Conservation (phyloP, 2,888 invertebrate genomes). For the Malthinus seriepunctatus region DNA sequence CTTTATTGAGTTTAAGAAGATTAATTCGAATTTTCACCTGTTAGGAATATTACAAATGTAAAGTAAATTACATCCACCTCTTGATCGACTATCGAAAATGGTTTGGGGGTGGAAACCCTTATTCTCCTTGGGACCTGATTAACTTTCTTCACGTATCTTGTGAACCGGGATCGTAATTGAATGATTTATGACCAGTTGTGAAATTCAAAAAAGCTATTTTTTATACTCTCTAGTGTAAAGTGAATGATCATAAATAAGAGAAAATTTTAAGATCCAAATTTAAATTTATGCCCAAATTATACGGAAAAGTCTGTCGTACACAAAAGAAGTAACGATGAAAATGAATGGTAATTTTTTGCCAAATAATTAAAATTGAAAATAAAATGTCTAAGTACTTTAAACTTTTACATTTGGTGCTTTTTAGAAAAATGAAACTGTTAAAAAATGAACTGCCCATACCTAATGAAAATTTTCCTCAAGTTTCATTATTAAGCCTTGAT, state of each 20-base stretch:
- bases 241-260: conserved; percentile 6
- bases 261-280: conserved; percentile 6
- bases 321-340: neutral
- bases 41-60: too few species aligned
- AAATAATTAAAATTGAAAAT: neutral
- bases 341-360: neutral
- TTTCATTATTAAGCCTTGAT: conserved; percentile 25
- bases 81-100: neutral
- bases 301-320: neutral
- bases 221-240: conserved; percentile 15
- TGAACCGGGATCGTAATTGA: conserved; percentile 22
- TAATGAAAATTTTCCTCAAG: conserved; percentile 15
- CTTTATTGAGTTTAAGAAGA: neutral
- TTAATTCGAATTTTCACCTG: neutral
- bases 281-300: neutral
- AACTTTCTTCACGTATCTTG: conserved; percentile 21
- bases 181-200: conserved; percentile 19
- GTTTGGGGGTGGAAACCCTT: neutral
- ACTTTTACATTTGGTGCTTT: conserved; percentile 2
- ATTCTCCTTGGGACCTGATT: conserved; percentile 15
- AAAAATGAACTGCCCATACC: conserved; percentile 15
- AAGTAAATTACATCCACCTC: neutral
- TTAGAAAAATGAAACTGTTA: conserved; percentile 8
- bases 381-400: conserved; percentile 6
- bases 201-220: conserved; percentile 13